These are phyloP conservation scores for Tanypteryx hageni DNA, from an alignment of 2,888 invertebrate genomes.

Conservation along the genomic window DNA sequence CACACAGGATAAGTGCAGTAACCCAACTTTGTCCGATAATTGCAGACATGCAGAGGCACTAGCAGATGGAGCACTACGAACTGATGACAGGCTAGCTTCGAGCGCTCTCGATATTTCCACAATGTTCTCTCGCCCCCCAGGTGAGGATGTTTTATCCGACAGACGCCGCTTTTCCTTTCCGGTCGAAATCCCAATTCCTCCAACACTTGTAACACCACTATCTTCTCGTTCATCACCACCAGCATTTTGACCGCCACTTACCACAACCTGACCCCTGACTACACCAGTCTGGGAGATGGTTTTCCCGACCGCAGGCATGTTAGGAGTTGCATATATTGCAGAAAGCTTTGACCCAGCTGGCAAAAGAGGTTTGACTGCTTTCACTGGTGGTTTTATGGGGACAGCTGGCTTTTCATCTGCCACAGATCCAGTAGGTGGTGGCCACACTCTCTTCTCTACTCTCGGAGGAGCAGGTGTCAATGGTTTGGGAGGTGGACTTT, in stretches of 20 bases:
- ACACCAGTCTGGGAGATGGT: conserved; percentile 35
- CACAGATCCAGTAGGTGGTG: conserved; percentile 73
- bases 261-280: conserved; percentile 43
- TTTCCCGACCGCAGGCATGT: conserved; percentile 70
- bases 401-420: conserved; percentile 82
- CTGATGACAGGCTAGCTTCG: conserved; percentile 81
- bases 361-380: conserved; percentile 79
- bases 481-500: conserved; percentile 39
- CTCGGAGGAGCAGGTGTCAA: conserved; percentile 55
- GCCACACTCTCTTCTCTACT: conserved; percentile 77
- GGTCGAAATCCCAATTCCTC: conserved; percentile 63
- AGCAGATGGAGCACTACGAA: conserved; percentile 74
- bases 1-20: conserved; percentile 89
- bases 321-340: conserved; percentile 89
- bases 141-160: conserved; percentile 41
- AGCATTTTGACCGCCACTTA: conserved; percentile 66
- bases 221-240: conserved; percentile 67
- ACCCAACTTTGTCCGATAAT: conserved; percentile 86
- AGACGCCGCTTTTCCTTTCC: conserved; percentile 51
- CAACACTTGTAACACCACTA: conserved; percentile 65
- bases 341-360: conserved; percentile 73
- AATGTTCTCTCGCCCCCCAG: conserved; percentile 76
- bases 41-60: conserved; percentile 86
- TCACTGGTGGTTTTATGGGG: conserved; percentile 82
- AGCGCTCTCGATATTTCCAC: conserved; percentile 82